Percentiles rank a stretch among this genome's conserved stretches.
Evolutionary conservation across 1,140 invertebrate species (phyloP).

Genomic region (Drosophila arizonae): DNA sequence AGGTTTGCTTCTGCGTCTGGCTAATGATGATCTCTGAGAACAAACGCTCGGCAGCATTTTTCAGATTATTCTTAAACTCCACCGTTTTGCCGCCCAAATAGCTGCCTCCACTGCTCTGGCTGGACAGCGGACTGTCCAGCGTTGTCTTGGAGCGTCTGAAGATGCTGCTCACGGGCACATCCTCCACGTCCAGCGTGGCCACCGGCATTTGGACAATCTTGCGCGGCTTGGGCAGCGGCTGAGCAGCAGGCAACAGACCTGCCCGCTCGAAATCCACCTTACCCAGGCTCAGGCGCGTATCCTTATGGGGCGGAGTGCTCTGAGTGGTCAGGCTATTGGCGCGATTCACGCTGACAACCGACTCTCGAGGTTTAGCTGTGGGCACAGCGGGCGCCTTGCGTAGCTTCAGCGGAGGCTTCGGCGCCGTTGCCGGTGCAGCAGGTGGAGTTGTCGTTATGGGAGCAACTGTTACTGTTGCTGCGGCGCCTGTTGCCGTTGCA

Average conservation of each 20-base stretch:
- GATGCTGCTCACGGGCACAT: constrained; percentile 58
- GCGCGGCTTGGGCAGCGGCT: constrained; percentile 70
- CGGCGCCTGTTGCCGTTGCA: constrained; percentile 19
- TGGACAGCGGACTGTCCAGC: constrained; percentile 54
- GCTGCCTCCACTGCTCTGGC: constrained; percentile 20
- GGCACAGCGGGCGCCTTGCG: constrained; percentile 79
- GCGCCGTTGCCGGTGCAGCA: constrained; percentile 42
- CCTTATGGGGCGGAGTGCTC: constrained; percentile 56
- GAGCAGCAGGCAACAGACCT: constrained; percentile 62
- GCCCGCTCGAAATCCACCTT: constrained; percentile 72
- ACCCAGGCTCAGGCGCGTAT: constrained; percentile 74
- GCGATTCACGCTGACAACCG: constrained; percentile 63
- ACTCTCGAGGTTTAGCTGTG: constrained; percentile 67
- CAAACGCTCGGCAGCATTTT: constrained; percentile 79
- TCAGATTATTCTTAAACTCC: constrained; percentile 80
- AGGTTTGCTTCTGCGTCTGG: constrained; percentile 65
- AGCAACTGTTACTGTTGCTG: not conserved
- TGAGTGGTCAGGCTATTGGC: constrained; percentile 72
- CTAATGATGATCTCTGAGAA: constrained; percentile 82
- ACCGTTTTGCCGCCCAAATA: constrained; percentile 68
- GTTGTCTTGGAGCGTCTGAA: constrained; percentile 78
- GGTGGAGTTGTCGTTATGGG: constrained; percentile 7
- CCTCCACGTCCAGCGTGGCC: constrained; percentile 74
- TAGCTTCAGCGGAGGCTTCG: constrained; percentile 70
- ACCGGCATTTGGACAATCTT: constrained; percentile 77